Percentiles rank a stretch among this genome's conserved stretches.
Conservation (phyloP, 1,140 invertebrate species). For the Drosophila lini region DNA sequence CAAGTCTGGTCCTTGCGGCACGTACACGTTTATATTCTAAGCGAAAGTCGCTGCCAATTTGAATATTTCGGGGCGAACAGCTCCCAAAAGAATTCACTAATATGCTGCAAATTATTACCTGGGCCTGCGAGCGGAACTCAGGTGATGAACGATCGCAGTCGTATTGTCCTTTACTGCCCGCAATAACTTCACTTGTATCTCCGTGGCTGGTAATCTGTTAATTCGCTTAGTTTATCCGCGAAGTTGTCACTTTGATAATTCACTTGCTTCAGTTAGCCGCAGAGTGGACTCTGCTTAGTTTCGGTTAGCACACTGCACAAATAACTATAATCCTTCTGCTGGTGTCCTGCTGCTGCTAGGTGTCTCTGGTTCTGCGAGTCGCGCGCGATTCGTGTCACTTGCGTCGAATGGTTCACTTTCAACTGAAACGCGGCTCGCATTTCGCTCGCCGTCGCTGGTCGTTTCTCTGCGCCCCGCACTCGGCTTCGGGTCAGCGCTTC, state of each 20-base stretch:
- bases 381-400: constrained; percentile 79
- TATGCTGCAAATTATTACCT: constrained; percentile 57
- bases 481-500: constrained; percentile 40
- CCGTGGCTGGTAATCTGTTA: background rate
- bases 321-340: constrained; percentile 14
- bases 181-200: constrained; percentile 17
- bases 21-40: constrained; percentile 67
- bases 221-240: constrained; percentile 12
- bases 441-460: constrained; percentile 48
- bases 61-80: constrained; percentile 39
- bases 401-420: constrained; percentile 82
- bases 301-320: constrained; percentile 36
- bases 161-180: constrained; percentile 7
- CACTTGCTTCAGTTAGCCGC: constrained; percentile 18
- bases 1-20: constrained; percentile 51
- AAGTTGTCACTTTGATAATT: background rate
- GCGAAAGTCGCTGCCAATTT: constrained; percentile 52
- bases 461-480: constrained; percentile 30
- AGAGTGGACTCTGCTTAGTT: constrained; percentile 1
- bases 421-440: constrained; percentile 74
- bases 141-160: constrained; percentile 16
- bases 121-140: constrained; percentile 15
- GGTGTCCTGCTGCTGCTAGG: constrained; percentile 42
- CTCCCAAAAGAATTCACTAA: constrained; percentile 38
- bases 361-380: constrained; percentile 32